Evolutionary conservation across 2,113 vertebrate genomes (phyloP).

Genomic region (Capreolus pygargus): DNA sequence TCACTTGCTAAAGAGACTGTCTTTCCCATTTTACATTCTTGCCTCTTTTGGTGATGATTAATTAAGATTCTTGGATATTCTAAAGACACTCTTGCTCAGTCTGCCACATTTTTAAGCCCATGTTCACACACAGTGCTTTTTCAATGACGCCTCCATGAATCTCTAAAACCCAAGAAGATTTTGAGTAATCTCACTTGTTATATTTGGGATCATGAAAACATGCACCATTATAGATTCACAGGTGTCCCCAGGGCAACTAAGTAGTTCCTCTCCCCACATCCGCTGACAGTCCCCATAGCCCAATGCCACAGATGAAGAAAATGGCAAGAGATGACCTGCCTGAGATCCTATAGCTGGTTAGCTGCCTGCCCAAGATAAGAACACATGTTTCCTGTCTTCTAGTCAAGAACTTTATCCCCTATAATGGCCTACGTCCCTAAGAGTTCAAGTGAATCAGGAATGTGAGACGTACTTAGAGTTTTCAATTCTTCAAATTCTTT

Average conservation of each 20-base stretch:
- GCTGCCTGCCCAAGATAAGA: not conserved
- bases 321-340: not conserved
- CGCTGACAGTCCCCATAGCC: not conserved
- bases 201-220: not conserved
- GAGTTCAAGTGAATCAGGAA: slow-evolving; percentile 29
- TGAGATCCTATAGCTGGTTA: not conserved
- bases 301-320: not conserved
- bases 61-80: not conserved
- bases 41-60: not conserved
- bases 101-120: not conserved
- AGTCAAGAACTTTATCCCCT: not conserved
- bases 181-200: slow-evolving; percentile 14
- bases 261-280: not conserved
- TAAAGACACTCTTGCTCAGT: not conserved
- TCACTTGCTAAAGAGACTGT: not conserved
- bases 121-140: not conserved
- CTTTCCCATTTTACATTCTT: not conserved
- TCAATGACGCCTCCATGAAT: not conserved
- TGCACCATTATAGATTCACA: not conserved
- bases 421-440: not conserved
- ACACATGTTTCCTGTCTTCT: not conserved
- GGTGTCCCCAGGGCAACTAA: not conserved
- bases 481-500: slow-evolving; percentile 58
- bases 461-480: not conserved
- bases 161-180: not conserved